phyloP scores from a whole-genome alignment of 2,888 invertebrate genomes.

The Cheilosia scutellata region DNA sequence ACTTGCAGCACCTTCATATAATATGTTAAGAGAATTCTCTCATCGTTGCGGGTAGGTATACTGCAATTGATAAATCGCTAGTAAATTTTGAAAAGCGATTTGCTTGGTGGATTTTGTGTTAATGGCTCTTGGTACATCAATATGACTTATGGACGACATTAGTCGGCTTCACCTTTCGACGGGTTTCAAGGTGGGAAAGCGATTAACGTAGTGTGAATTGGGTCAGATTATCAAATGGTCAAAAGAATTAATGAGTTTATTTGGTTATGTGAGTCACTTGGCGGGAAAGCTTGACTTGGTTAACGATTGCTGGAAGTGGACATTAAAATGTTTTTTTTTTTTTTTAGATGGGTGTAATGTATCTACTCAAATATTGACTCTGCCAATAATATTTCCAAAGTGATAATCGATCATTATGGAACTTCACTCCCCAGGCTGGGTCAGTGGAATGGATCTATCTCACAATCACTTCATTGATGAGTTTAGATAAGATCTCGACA shows the following conservation, averaged over 20 bases:
- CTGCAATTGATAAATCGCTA: constrained; percentile 56
- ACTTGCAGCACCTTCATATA: constrained; percentile 19
- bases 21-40: constrained; percentile 3
- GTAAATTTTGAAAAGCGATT: constrained; percentile 54
- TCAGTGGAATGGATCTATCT: too few relatives aligned
- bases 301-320: not conserved
- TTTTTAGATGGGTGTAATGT: too few relatives aligned
- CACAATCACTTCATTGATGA: too few relatives aligned
- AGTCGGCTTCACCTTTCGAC: constrained; percentile 5
- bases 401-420: too few relatives aligned
- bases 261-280: not conserved
- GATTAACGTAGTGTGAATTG: constrained; percentile 30
- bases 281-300: not conserved
- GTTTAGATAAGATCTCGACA: too few relatives aligned
- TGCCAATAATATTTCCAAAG: too few relatives aligned
- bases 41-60: not conserved
- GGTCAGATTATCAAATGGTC: constrained; percentile 25
- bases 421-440: too few relatives aligned
- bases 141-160: constrained; percentile 48
- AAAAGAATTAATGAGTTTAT: not conserved
- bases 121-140: constrained; percentile 46
- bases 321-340: too few relatives aligned
- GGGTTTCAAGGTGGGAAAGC: constrained; percentile 5
- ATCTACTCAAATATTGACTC: too few relatives aligned
- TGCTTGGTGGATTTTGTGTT: constrained; percentile 49